These are phyloP conservation scores for Clostera curtula DNA, from an alignment of 2,888 invertebrate genomes.

Conservation along the genomic window DNA sequence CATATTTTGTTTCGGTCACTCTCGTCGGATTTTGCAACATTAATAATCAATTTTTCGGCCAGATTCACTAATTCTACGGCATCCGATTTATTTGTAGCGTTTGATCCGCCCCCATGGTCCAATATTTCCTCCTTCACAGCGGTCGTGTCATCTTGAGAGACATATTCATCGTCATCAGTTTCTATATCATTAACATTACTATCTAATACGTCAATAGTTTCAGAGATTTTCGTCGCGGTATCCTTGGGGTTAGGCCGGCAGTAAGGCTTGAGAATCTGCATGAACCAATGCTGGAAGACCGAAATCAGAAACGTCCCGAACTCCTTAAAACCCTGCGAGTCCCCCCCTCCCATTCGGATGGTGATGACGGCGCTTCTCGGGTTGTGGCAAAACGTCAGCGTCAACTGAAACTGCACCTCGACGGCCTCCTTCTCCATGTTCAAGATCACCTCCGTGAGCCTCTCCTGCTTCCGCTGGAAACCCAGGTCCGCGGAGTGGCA, in stretches of 20 bases:
- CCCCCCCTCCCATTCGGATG: conserved; percentile 27
- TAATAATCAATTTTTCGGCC: too few relatives aligned
- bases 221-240: conserved; percentile 19
- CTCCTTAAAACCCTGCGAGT: conserved; percentile 29
- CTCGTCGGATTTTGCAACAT: too few relatives aligned
- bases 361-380: conserved; percentile 24
- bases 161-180: conserved; percentile 15
- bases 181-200: conserved; percentile 9
- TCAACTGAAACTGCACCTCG: conserved; percentile 34
- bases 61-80: too few relatives aligned
- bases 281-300: conserved; percentile 35
- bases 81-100: too few relatives aligned
- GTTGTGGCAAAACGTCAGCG: conserved; percentile 24
- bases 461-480: conserved; percentile 32
- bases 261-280: conserved; percentile 25
- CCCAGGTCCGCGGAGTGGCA: conserved; percentile 16
- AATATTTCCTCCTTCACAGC: neutral
- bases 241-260: conserved; percentile 19
- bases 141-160: conserved; percentile 1
- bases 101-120: too few relatives aligned
- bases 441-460: conserved; percentile 39
- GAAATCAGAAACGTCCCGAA: conserved; percentile 43
- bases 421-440: conserved; percentile 20
- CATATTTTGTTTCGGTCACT: too few relatives aligned
- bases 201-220: conserved; percentile 13